Base-by-base conservation (phyloP, 2,888 invertebrate species). In the Bellardia pandia region DNA sequence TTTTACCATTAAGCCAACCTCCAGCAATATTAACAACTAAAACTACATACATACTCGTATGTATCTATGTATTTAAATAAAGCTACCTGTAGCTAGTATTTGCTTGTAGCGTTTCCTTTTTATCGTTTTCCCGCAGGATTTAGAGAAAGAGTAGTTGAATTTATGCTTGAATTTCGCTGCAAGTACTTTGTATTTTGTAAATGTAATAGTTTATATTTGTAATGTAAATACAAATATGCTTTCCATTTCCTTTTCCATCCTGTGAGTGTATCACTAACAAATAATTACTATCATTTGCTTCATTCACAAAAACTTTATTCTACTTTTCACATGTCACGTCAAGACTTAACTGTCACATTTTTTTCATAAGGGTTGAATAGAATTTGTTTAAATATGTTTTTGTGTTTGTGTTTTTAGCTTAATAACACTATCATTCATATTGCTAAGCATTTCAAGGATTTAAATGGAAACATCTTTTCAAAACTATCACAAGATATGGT, bases 281-380 rank as follows among this genome's bases (percentile, higher is more conserved):
- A 86, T 86, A 86, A 86, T 84, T 86, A 72, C 76, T 83, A 79
- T 86, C 74, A 71, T 66, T 80, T 79, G 42, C 79, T 60, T 72
- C 51, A 76, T 79, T 76, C 78, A 33, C 33, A 79, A 76, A 83
- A 71, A 81, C 66, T 75, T 86, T 84, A 51, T 56, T 58, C 69
- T 72, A 56, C 7, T 2, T 78, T 66, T 86, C 72, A 86, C 42
- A 75, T 84, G 79, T 84, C 86, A 86, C 84, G 72, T 86, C 84
- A 86, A 64, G 6, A 30, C 64, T 64, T 74, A 64, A 84, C 86
- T 80, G 64, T 79, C 37, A 78, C 68, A 30, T 2, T 37, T 11
- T 37, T 58, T 30, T 5, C 30, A 58, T 13, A 16, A 64, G 48
- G 14, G 30, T 14, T 5, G 30, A 14, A 51, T 51, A 30, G 9